Conservation (phyloP, 2,888 invertebrate genomes). For the Epinotia ramella region DNA sequence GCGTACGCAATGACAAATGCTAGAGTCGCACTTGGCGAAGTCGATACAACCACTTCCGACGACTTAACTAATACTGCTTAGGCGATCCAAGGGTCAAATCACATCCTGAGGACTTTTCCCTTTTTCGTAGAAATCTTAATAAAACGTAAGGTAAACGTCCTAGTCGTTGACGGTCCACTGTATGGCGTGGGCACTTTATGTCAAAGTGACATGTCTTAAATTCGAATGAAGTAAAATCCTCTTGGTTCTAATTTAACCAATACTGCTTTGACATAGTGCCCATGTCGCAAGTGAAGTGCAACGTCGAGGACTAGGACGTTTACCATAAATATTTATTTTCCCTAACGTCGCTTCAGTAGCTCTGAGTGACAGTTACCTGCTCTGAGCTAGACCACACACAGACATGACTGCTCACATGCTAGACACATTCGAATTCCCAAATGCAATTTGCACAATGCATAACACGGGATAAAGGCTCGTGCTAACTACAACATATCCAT, state of each 20-base stretch:
- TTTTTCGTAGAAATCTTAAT: not conserved
- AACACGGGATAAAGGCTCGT: not conserved
- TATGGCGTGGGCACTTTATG: no score
- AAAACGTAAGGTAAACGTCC: not conserved
- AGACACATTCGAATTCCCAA: constrained; percentile 10
- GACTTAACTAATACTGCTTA: no score
- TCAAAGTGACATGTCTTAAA: no score
- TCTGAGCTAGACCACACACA: constrained; percentile 29
- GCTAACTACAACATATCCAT: constrained; percentile 5
- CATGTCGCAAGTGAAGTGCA: no score
- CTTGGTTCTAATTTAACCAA: no score
- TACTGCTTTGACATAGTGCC: no score
- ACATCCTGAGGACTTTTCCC: not conserved
- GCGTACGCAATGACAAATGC: no score
- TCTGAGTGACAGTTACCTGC: constrained; percentile 10
- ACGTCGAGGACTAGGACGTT: no score
- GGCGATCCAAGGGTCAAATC: not conserved
- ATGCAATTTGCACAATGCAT: constrained; percentile 11
- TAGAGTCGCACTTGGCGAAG: not conserved
- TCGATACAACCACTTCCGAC: no score
- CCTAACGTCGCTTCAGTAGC: not conserved
- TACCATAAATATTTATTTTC: constrained; percentile 15
- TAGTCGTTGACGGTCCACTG: no score
- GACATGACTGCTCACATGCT: constrained; percentile 1
- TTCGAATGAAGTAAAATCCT: no score